phyloP scores from a whole-genome alignment of 2,888 invertebrate genomes.

The Margaritifera margaritifera region DNA sequence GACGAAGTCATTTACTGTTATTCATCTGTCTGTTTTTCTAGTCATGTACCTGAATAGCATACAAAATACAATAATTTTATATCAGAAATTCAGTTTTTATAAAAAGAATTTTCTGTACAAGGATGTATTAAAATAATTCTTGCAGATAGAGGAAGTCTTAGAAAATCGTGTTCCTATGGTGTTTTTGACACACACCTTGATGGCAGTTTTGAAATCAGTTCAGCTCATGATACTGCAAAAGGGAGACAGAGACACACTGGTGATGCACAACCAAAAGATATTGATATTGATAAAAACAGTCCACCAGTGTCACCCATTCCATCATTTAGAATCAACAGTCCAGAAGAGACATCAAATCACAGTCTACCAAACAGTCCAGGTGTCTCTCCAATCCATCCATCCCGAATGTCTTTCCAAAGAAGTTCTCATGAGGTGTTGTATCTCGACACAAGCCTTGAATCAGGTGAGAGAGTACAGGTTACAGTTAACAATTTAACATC shows the following conservation, averaged over 20 bases:
- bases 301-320: slow-evolving; percentile 31
- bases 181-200: slow-evolving; percentile 22
- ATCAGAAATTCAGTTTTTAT: no score
- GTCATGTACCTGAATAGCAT: no score
- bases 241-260: not conserved
- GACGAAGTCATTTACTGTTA: no score
- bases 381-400: slow-evolving; percentile 36
- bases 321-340: slow-evolving; percentile 3
- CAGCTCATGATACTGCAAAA: slow-evolving; percentile 13
- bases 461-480: no score
- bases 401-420: slow-evolving; percentile 30
- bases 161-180: slow-evolving; percentile 27
- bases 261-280: not conserved
- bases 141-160: no score
- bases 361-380: slow-evolving; percentile 39
- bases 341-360: slow-evolving; percentile 13
- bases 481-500: no score
- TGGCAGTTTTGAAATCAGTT: slow-evolving; percentile 27
- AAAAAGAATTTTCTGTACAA: no score
- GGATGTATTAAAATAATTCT: no score
- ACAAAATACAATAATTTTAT: no score
- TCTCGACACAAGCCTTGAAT: slow-evolving; percentile 7
- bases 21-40: no score
- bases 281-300: slow-evolving; percentile 6
- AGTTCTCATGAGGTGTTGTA: slow-evolving; percentile 39